phyloP scores from a whole-genome alignment of 2,888 invertebrate species.

The Asteroscopus sphinx region DNA sequence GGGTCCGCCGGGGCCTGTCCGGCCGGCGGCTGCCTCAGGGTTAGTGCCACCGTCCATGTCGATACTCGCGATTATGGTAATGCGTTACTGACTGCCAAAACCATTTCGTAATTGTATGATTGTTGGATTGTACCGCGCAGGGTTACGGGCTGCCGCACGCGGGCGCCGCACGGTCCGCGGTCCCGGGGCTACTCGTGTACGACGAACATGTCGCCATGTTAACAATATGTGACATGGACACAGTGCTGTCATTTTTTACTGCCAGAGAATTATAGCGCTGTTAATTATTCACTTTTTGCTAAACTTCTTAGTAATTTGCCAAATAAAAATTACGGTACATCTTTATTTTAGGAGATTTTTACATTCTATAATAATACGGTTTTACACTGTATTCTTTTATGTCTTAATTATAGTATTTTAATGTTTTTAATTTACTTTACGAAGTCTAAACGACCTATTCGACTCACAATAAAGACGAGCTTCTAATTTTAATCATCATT shows the following conservation, averaged over 20 bases:
- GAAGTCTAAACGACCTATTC: not conserved
- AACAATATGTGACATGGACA: too few species aligned
- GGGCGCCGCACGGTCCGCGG: not conserved
- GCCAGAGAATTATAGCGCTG: too few species aligned
- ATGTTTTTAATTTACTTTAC: slow-evolving; percentile 9
- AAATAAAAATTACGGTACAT: too few species aligned
- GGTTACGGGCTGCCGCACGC: too few species aligned
- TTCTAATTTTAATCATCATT: slow-evolving; percentile 50
- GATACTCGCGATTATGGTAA: slow-evolving; percentile 23
- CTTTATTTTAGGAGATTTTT: slow-evolving; percentile 1
- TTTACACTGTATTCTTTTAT: slow-evolving; percentile 9
- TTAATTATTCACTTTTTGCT: too few species aligned
- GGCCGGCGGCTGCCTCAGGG: not conserved
- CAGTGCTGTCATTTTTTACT: too few species aligned
- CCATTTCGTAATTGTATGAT: slow-evolving; percentile 10
- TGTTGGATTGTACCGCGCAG: not conserved
- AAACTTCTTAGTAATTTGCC: too few species aligned
- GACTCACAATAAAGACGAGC: not conserved
- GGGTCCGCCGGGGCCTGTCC: not conserved
- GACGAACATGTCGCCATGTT: too few species aligned
- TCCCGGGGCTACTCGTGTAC: not conserved
- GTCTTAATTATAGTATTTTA: slow-evolving; percentile 5
- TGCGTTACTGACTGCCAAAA: slow-evolving; percentile 12
- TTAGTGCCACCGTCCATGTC: slow-evolving; percentile 6
- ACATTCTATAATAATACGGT: slow-evolving; percentile 12